Base-by-base conservation (phyloP, 2,113 vertebrate species). In the Chaetodon auriga region DNA sequence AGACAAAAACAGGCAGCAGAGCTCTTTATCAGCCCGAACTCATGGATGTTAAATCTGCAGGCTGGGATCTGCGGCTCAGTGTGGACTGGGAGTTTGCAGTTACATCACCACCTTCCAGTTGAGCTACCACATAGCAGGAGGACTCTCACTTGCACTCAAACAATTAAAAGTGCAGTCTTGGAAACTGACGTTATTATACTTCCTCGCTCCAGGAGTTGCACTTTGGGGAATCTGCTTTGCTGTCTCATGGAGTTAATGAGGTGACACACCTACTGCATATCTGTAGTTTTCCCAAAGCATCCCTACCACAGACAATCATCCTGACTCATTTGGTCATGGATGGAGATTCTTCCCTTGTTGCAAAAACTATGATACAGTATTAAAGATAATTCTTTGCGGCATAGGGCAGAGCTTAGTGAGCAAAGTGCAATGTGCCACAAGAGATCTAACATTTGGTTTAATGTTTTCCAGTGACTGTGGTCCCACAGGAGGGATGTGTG, bases 221-320 rank as follows among this genome's bases (percentile, higher is more conserved):
- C 84, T 90, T 83, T 84, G 76, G 80, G 85, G 85, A 92, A 84
- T 90, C 79, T 92, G 87, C 82, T 91, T 91, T 88, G 86, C 85
- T 87, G 87, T 93, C 84, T 87, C 64, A 55, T 80, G 62, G 84
- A 88, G 92, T 90, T 93, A 94, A 91, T 93, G 92, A 92, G 81
- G 80, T 89, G 90, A 90, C 81, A 88, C 84, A 88, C 90, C 89
- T 80, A 81, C 87, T 82, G 85, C 85, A 80, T 88, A 76, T 84
- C 76, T 70, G 25, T 79, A 64, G 78, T 76, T 88, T 66, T 87
- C 87, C 84, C 58, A 83, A 82, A 89, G 81, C 81, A 64, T 76
- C 66, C 30, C 36, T 55, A 49, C 75, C 58, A 43, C 71, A 78
- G 64, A 89, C 62, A 68, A 85, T 82, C 87, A 68, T 55, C 80